phyloP scores from a whole-genome alignment of 1,140 invertebrate species.

The Bombus picipes region DNA sequence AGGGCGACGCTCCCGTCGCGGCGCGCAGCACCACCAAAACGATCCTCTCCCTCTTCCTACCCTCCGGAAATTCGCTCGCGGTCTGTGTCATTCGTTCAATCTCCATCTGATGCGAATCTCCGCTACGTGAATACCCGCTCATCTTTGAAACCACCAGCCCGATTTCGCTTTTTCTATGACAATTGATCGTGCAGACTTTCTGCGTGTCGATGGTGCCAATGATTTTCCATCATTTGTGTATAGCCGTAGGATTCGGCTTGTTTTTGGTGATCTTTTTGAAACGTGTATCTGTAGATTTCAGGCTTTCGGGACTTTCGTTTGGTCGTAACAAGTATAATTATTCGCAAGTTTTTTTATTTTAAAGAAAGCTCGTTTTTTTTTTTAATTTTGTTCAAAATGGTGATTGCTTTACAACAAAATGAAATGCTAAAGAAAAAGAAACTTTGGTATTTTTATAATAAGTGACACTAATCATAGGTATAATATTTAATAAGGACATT shows the following conservation, averaged over 20 bases:
- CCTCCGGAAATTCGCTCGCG: slow-evolving; percentile 42
- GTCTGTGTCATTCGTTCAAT: slow-evolving; percentile 66
- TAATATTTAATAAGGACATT: too few species aligned
- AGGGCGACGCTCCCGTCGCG: slow-evolving; percentile 61
- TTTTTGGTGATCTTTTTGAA: background rate
- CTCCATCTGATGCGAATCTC: slow-evolving; percentile 46
- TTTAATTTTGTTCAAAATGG: too few species aligned
- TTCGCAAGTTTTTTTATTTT: too few species aligned
- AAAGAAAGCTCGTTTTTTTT: too few species aligned
- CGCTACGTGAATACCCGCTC: slow-evolving; percentile 13
- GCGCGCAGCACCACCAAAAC: slow-evolving; percentile 30
- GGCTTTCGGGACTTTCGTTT: background rate
- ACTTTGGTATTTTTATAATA: too few species aligned
- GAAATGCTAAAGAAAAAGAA: too few species aligned
- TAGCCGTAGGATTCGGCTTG: background rate
- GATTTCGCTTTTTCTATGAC: background rate
- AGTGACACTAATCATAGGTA: too few species aligned
- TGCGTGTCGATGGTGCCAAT: background rate
- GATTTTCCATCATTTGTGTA: background rate
- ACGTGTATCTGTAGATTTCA: too few species aligned
- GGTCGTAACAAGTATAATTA: too few species aligned
- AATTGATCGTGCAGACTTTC: background rate
- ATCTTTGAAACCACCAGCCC: background rate
- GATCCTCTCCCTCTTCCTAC: too few species aligned
- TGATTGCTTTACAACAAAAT: too few species aligned